A percentile compares a stretch with the other conserved stretches of the same genome.
These are phyloP conservation scores for Drosophila nigritarsus DNA, from an alignment of 2,888 invertebrate species.

Conservation along the genomic window DNA sequence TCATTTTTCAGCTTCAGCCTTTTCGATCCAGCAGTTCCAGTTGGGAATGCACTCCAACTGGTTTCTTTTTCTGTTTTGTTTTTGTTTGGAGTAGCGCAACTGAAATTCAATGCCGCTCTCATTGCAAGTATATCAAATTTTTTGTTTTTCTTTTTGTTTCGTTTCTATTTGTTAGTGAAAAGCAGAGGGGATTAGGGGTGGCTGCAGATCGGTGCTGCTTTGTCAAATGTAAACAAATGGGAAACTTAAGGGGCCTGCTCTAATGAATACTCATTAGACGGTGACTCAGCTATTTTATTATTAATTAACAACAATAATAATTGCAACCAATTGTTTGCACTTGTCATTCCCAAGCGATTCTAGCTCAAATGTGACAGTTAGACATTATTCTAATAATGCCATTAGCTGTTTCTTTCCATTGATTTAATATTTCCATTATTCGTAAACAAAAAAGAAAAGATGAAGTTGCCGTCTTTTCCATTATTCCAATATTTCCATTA, in stretches of 20 bases:
- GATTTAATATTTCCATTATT: neutral
- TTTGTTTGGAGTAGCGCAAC: slow-evolving; percentile 8
- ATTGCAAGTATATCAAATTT: slow-evolving; percentile 4
- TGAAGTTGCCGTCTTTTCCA: no score
- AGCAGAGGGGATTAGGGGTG: neutral
- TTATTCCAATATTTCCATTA: neutral
- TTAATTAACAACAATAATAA: neutral
- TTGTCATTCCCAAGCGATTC: no score
- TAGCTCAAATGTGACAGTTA: no score
- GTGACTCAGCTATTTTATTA: neutral
- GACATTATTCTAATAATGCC: no score
- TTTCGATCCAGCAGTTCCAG: slow-evolving; percentile 26
- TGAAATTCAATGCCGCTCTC: slow-evolving; percentile 25
- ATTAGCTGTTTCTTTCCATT: no score
- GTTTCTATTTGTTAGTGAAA: neutral
- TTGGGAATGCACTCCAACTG: slow-evolving; percentile 23
- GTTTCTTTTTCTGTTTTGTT: slow-evolving; percentile 20
- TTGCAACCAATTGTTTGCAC: neutral
- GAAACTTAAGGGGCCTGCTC: neutral
- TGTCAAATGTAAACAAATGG: slow-evolving; percentile 25
- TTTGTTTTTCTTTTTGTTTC: neutral
- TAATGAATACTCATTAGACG: neutral
- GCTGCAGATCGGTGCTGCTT: neutral
- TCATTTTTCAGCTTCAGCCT: slow-evolving; percentile 11
- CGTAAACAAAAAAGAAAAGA: no score